A percentile compares a stretch with the other conserved stretches of the same genome.
Conservation (phyloP, 2,888 invertebrate genomes). For the Hermaeophaga mercurialis region DNA sequence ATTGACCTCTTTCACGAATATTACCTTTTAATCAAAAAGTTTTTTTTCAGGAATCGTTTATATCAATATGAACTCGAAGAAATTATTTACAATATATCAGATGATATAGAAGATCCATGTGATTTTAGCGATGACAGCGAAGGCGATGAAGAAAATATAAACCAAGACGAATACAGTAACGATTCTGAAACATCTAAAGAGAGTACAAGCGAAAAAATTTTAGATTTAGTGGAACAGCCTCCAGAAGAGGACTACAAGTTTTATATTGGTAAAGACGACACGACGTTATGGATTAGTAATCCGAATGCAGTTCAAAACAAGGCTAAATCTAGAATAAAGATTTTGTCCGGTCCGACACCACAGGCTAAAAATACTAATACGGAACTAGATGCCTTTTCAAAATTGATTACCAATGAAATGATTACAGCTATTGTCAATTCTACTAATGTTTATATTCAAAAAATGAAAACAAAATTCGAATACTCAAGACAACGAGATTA, state of each 20-base stretch:
- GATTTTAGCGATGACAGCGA: slow-evolving; percentile 2
- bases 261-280: slow-evolving; percentile 4
- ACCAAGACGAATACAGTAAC: slow-evolving; percentile 4
- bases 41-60: background rate
- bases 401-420: background rate
- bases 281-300: background rate
- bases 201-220: slow-evolving; percentile 7
- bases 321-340: background rate
- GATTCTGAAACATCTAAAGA: slow-evolving; percentile 4
- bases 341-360: background rate
- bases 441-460: slow-evolving; percentile 3
- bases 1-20: no score
- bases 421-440: background rate
- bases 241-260: slow-evolving; percentile 5
- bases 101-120: background rate
- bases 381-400: slow-evolving; percentile 1
- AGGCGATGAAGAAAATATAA: slow-evolving; percentile 2
- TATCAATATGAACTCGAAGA: background rate
- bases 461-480: background rate
- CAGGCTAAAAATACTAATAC: slow-evolving; percentile 2
- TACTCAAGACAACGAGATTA: background rate
- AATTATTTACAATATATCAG: background rate
- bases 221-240: background rate
- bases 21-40: no score
- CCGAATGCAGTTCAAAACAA: background rate